phyloP scores from a whole-genome alignment of 2,113 vertebrate species.

The Lagopus muta region DNA sequence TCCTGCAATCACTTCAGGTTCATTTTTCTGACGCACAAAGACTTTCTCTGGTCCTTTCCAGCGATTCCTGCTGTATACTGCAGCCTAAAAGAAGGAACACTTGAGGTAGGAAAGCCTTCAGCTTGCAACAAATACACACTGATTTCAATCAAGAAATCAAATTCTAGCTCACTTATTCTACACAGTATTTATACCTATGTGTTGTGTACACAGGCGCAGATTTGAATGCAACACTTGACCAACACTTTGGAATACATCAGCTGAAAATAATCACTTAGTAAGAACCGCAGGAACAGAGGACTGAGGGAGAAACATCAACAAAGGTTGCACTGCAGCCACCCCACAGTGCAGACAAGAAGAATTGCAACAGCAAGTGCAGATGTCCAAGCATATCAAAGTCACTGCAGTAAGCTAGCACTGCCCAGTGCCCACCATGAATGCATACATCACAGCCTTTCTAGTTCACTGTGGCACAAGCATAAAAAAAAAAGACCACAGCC shows the following conservation, averaged over 20 bases:
- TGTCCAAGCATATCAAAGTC: not conserved
- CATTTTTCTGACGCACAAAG: not conserved
- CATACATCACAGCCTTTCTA: not conserved
- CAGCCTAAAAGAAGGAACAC: not conserved
- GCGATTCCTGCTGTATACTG: not conserved
- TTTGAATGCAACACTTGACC: not conserved
- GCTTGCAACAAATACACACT: not conserved
- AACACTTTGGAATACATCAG: not conserved
- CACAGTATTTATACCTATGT: not conserved
- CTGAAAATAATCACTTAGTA: not conserved
- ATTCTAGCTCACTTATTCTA: not conserved
- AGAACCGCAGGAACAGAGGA: not conserved
- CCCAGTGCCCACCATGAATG: fast-evolving
- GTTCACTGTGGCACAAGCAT: not conserved
- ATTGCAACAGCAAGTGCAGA: not conserved
- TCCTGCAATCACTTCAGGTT: not conserved
- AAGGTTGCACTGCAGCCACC: not conserved
- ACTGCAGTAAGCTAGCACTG: not conserved
- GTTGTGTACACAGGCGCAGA: not conserved
- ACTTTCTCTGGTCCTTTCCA: not conserved
- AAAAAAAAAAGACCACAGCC: not conserved
- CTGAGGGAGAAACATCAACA: not conserved
- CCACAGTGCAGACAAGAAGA: not conserved
- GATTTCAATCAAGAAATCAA: not conserved
- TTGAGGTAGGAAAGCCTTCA: not conserved